Percentiles rank a stretch among this genome's conserved stretches.
Conservation (phyloP, 1,140 invertebrate genomes). For the Caenorhabditis tropicalis region DNA sequence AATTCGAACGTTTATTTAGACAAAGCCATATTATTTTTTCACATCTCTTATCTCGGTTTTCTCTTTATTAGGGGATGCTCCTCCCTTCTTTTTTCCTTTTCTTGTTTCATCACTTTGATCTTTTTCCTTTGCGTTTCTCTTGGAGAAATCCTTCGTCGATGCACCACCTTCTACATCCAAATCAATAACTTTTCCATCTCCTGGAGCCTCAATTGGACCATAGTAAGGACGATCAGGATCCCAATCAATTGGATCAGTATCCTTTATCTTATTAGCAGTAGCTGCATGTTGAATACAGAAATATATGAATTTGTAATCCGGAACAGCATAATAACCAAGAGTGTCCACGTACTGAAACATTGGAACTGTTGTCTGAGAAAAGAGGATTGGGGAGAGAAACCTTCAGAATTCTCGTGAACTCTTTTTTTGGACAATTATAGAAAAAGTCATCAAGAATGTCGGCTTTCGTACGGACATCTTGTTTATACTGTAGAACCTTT, state of each 20-base stretch:
- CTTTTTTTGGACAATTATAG: neutral
- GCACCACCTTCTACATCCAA: neutral
- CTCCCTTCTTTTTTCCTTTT: neutral
- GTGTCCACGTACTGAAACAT: conserved; percentile 36
- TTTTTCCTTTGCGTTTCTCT: neutral
- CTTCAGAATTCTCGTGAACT: conserved; percentile 40
- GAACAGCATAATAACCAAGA: conserved; percentile 35
- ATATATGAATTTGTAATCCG: conserved; percentile 51
- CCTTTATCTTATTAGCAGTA: neutral
- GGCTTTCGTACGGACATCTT: conserved; percentile 18
- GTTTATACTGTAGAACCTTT: conserved; percentile 43
- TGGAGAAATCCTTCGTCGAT: neutral
- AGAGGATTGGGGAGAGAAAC: neutral
- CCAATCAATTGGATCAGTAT: conserved; percentile 50
- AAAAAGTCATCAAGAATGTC: conserved; percentile 37
- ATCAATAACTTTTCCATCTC: conserved; percentile 2
- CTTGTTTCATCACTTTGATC: neutral
- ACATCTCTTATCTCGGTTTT: neutral
- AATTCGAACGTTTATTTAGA: no score
- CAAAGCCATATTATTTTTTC: neutral
- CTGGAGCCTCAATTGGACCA: neutral
- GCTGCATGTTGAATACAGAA: conserved; percentile 45
- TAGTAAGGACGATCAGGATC: neutral
- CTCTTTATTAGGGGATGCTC: neutral
- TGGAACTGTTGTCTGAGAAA: no score